A percentile compares a stretch with the other conserved stretches of the same genome.
Evolutionary conservation across 2,797 vertebrate genomes (phyloP).

Genomic region (Malacoctenus gilli): DNA sequence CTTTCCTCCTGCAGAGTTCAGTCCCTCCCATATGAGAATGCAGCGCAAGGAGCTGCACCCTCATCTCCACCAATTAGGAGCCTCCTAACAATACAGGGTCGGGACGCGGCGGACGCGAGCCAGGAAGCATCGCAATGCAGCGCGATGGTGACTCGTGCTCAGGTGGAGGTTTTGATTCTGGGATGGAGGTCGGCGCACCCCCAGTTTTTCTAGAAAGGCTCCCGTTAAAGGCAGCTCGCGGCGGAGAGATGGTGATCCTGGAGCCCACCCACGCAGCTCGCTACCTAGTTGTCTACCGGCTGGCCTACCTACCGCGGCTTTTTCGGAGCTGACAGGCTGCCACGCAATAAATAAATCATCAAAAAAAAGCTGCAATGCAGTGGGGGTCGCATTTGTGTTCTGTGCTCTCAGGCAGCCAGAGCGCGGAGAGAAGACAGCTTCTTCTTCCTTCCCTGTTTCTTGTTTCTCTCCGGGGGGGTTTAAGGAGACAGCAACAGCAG

Average conservation of each 20-base stretch:
- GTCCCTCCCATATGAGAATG: slow-evolving; percentile 74
- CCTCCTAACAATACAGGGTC: slow-evolving; percentile 66
- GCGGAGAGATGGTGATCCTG: slow-evolving; percentile 60
- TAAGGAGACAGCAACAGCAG: slow-evolving; percentile 50
- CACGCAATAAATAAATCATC: slow-evolving; percentile 82
- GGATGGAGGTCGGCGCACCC: slow-evolving; percentile 27
- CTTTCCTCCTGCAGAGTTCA: slow-evolving; percentile 67
- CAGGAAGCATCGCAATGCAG: slow-evolving; percentile 71
- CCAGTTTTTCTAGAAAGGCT: slow-evolving; percentile 46
- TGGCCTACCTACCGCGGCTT: slow-evolving; percentile 69
- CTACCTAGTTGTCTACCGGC: slow-evolving; percentile 61
- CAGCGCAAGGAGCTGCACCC: slow-evolving; percentile 71
- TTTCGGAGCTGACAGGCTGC: slow-evolving; percentile 76
- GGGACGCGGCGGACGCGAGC: slow-evolving; percentile 61
- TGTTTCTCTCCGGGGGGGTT: slow-evolving; percentile 50
- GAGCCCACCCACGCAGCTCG: slow-evolving; percentile 64
- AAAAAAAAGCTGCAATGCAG: slow-evolving; percentile 79
- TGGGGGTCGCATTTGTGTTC: slow-evolving; percentile 68
- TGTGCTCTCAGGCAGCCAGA: slow-evolving; percentile 65
- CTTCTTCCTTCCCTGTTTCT: slow-evolving; percentile 57
- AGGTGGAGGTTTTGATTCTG: slow-evolving; percentile 52
- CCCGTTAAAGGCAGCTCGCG: slow-evolving; percentile 60
- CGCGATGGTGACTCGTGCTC: slow-evolving; percentile 52
- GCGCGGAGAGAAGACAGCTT: slow-evolving; percentile 64
- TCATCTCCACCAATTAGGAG: slow-evolving; percentile 69